Percentiles rank a stretch among this genome's conserved stretches.
phyloP scores from a whole-genome alignment of 1,140 invertebrate genomes.

The Probaryconus sp. region DNA sequence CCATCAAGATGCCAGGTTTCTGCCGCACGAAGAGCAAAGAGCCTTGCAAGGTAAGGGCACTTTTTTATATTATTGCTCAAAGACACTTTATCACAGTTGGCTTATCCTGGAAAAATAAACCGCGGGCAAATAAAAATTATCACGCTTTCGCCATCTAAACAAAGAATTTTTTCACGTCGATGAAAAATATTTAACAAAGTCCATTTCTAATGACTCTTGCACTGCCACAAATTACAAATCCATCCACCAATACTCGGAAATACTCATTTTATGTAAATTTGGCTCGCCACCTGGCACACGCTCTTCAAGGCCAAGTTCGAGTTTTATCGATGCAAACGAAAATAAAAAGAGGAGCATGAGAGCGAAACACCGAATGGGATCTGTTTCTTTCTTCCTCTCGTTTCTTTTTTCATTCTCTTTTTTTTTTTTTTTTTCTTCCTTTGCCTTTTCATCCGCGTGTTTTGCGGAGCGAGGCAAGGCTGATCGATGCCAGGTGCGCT shows the following conservation, averaged over 20 bases:
- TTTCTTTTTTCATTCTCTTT: neutral
- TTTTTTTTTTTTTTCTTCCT: constrained; percentile 6
- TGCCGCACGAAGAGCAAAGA: constrained; percentile 87
- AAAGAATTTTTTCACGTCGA: too few species aligned
- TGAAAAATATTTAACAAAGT: too few species aligned
- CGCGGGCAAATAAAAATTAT: too few species aligned
- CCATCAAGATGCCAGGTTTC: constrained; percentile 89
- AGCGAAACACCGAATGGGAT: neutral
- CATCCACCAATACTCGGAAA: too few species aligned
- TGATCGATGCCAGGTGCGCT: constrained; percentile 66
- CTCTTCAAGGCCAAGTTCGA: constrained; percentile 50
- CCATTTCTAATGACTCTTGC: too few species aligned
- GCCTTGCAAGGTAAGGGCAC: constrained; percentile 79
- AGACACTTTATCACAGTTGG: constrained; percentile 37
- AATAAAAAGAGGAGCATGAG: constrained; percentile 8
- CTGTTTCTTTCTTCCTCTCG: constrained; percentile 8
- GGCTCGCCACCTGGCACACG: constrained; percentile 9
- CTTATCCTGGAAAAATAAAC: too few species aligned
- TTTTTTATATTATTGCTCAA: constrained; percentile 14
- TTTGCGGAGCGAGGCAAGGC: constrained; percentile 17
- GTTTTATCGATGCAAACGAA: constrained; percentile 40
- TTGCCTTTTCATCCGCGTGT: constrained; percentile 28
- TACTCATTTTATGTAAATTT: constrained; percentile 36
- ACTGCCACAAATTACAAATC: too few species aligned
- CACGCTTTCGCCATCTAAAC: too few species aligned